Percentiles rank a stretch among this genome's conserved stretches.
Conservation (phyloP, 2,888 invertebrate species). For the Tiliacea citrago region DNA sequence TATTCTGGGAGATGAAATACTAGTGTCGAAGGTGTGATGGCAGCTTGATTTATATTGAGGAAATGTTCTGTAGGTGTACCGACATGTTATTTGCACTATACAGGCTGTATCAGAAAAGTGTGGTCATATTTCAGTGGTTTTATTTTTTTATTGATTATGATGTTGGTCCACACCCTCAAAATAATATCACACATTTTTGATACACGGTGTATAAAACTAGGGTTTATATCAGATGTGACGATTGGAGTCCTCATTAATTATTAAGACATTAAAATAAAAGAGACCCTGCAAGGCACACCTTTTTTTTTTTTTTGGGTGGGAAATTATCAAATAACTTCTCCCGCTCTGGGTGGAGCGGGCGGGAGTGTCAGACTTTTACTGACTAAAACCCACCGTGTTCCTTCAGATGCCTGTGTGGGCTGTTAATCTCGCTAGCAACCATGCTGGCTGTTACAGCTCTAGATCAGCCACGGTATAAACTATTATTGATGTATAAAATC, state of each 20-base stretch:
- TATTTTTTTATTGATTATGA: background rate
- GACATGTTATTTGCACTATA: background rate
- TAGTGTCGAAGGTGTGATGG: background rate
- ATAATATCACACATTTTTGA: too few relatives aligned
- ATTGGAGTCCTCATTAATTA: background rate
- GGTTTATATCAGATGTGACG: background rate
- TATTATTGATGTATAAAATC: too few relatives aligned
- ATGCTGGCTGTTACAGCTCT: background rate
- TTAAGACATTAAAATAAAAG: background rate
- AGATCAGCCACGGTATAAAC: background rate
- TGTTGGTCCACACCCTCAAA: background rate
- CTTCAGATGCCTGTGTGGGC: too few relatives aligned
- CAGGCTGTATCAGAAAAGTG: background rate
- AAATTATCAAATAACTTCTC: too few relatives aligned
- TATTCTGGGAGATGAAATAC: constrained; percentile 71
- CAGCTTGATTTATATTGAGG: background rate
- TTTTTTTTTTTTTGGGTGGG: too few relatives aligned
- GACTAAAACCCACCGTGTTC: too few relatives aligned
- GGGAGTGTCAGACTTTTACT: too few relatives aligned
- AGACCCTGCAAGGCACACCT: too few relatives aligned
- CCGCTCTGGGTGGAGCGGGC: too few relatives aligned
- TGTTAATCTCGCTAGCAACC: background rate
- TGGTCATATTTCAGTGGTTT: background rate
- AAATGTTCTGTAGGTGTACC: background rate
- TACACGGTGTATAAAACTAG: background rate